Percentiles rank a stretch among this genome's conserved stretches.
phyloP scores from a whole-genome alignment of 2,888 invertebrate species.

The Myopa testacea region DNA sequence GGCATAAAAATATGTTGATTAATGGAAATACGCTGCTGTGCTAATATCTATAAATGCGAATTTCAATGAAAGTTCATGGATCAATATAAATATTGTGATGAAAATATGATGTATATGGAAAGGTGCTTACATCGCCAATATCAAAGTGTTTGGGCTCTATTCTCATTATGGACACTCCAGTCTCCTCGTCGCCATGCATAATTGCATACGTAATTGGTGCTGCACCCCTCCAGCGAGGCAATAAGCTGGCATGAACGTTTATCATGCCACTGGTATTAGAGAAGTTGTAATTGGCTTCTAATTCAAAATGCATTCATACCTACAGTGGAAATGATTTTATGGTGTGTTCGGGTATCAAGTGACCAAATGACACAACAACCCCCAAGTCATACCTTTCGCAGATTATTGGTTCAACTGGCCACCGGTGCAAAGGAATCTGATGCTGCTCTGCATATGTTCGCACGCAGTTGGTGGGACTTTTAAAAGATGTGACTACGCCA shows the following conservation, averaged over 20 bases:
- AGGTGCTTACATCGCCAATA: slow-evolving; percentile 73
- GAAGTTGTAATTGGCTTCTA: background rate
- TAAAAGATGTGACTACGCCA: slow-evolving; percentile 79
- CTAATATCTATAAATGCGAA: slow-evolving; percentile 60
- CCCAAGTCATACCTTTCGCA: slow-evolving; percentile 80
- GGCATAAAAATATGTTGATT: slow-evolving; percentile 73
- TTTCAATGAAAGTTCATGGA: background rate
- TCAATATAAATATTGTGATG: background rate
- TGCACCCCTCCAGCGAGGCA: slow-evolving; percentile 94
- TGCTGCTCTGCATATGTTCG: slow-evolving; percentile 74
- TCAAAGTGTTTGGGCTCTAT: slow-evolving; percentile 86
- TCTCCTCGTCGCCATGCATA: slow-evolving; percentile 81
- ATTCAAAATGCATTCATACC: slow-evolving; percentile 63
- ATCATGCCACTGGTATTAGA: slow-evolving; percentile 81
- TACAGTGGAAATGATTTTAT: slow-evolving; percentile 86
- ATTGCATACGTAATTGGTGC: slow-evolving; percentile 90
- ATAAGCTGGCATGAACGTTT: slow-evolving; percentile 92
- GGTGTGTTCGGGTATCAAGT: slow-evolving; percentile 82
- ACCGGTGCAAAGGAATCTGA: slow-evolving; percentile 74
- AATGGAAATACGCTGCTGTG: slow-evolving; percentile 73
- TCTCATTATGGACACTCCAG: slow-evolving; percentile 90
- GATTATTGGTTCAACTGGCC: slow-evolving; percentile 72
- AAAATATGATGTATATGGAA: background rate
- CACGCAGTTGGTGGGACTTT: slow-evolving; percentile 74
- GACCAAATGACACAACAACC: slow-evolving; percentile 93